Conservation (phyloP, 2,113 vertebrate species). For the Coptodon bakossiorum region DNA sequence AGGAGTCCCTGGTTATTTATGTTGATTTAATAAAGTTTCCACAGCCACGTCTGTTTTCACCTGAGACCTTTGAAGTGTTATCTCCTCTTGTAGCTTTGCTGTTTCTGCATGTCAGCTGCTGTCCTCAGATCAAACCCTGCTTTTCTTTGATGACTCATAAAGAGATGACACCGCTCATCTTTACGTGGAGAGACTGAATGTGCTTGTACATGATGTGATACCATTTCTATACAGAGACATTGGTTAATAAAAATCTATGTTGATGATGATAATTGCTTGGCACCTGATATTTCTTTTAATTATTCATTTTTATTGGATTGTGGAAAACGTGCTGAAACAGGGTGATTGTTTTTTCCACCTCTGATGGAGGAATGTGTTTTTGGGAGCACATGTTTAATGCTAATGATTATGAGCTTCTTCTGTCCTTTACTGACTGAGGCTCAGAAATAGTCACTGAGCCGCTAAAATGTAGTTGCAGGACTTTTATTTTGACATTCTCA, state of each 20-base stretch:
- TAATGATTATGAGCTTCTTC: accelerated
- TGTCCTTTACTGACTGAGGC: not conserved
- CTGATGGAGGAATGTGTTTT: not conserved
- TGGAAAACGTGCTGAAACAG: not conserved
- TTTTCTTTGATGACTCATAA: not conserved
- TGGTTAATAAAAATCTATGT: not conserved
- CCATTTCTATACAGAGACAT: not conserved
- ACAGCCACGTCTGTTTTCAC: not conserved
- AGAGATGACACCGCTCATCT: not conserved
- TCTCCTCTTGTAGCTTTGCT: not conserved
- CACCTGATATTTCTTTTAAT: not conserved
- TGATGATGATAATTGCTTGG: accelerated
- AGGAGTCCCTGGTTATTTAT: not conserved
- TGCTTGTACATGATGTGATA: not conserved
- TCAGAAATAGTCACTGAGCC: not conserved
- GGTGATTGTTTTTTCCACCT: not conserved
- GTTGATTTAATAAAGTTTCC: not conserved
- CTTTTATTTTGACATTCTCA: not conserved
- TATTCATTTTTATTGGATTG: not conserved
- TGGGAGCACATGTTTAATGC: not conserved
- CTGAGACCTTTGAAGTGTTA: not conserved
- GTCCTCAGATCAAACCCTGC: not conserved
- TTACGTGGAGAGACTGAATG: not conserved
- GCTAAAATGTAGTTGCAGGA: not conserved
- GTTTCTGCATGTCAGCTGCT: not conserved